These are phyloP conservation scores for Oryzias dopingdopingensis DNA, from an alignment of 2,797 vertebrate species.

Conservation along the genomic window DNA sequence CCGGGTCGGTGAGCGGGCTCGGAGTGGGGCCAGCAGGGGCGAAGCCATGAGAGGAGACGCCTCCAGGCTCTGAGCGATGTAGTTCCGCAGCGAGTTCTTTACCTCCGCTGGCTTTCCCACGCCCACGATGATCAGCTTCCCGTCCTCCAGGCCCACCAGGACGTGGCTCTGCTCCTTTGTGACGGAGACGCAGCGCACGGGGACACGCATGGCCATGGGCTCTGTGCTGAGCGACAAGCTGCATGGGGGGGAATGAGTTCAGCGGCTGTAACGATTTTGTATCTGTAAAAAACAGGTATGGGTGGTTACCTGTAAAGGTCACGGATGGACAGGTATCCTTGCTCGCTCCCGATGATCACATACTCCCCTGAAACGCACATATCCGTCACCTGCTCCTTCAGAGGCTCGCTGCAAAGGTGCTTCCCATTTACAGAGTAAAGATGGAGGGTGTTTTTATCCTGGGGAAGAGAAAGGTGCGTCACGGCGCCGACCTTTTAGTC, in stretches of 20 bases:
- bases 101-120: conserved; percentile 96
- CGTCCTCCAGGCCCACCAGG: conserved; percentile 92
- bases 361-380: conserved; percentile 89
- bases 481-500: no score
- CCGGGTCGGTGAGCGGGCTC: conserved; percentile 82
- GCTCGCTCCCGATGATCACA: conserved; percentile 87
- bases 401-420: conserved; percentile 82
- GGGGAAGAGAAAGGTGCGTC: conserved; percentile 1
- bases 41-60: conserved; percentile 82
- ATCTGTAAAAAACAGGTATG: not conserved
- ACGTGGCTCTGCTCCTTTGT: conserved; percentile 94
- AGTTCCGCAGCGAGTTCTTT: conserved; percentile 87
- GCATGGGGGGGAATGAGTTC: conserved; percentile 2
- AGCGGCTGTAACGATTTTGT: not conserved
- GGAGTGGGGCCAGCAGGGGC: conserved; percentile 79
- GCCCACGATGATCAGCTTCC: conserved; percentile 95
- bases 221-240: conserved; percentile 84
- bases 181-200: conserved; percentile 89
- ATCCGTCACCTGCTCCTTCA: conserved; percentile 93
- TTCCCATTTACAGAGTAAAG: conserved; percentile 96
- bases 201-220: conserved; percentile 90
- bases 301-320: conserved; percentile 87
- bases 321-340: conserved; percentile 91
- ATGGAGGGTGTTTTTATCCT: conserved; percentile 95
- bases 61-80: conserved; percentile 84